Conservation (phyloP, 2,888 invertebrate species). For the Athalia rosae region DNA sequence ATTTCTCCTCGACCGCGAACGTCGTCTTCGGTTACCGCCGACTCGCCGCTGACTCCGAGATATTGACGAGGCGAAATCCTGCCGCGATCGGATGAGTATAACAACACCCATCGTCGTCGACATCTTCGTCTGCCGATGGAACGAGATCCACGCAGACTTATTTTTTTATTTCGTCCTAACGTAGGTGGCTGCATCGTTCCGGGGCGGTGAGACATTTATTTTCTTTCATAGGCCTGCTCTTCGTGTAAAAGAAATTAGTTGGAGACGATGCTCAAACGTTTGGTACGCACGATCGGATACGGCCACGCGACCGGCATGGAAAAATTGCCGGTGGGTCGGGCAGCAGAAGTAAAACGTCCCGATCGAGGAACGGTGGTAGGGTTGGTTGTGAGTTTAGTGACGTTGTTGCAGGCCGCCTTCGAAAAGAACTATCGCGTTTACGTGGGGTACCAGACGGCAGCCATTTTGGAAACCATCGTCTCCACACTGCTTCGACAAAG, state of each 20-base stretch:
- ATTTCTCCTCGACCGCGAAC: slow-evolving; percentile 23
- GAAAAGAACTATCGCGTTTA: background rate
- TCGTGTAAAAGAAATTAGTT: background rate
- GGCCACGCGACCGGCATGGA: slow-evolving; percentile 38
- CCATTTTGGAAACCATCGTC: slow-evolving; percentile 38
- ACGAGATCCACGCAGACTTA: no score
- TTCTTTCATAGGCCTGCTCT: background rate
- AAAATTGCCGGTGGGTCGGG: background rate
- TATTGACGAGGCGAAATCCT: no score
- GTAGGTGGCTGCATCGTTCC: background rate
- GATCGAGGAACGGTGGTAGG: background rate
- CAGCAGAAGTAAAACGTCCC: background rate
- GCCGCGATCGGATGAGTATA: no score
- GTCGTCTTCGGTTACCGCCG: slow-evolving; percentile 16
- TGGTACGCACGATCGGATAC: slow-evolving; percentile 38
- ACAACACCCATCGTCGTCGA: no score
- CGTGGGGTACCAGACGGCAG: slow-evolving; percentile 28
- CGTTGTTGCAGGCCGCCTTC: no score
- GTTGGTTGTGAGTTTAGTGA: background rate
- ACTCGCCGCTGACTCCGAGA: background rate
- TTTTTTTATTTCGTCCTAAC: background rate
- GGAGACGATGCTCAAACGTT: slow-evolving; percentile 22
- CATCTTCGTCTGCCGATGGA: no score
- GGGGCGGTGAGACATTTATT: no score
- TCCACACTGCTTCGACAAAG: background rate